These are phyloP conservation scores for Penaeus chinensis DNA, from an alignment of 1,140 invertebrate species.

Conservation along the genomic window DNA sequence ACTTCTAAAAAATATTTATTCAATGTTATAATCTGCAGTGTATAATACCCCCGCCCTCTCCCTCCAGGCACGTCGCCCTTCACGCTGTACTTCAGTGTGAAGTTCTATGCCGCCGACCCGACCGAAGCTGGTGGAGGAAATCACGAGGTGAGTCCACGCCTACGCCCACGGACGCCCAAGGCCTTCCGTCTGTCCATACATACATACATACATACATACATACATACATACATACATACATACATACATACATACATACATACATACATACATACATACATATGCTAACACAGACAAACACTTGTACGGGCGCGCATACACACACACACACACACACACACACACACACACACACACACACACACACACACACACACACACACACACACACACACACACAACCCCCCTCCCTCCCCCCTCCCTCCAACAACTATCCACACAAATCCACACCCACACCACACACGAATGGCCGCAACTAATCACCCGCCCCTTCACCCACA, in stretches of 20 bases:
- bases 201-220: neutral
- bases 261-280: too few species aligned
- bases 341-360: neutral
- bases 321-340: neutral
- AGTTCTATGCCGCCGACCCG: slow-evolving; percentile 98
- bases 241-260: slow-evolving; percentile 3
- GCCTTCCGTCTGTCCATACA: neutral
- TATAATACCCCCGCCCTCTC: slow-evolving; percentile 31
- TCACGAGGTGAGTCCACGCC: slow-evolving; percentile 80
- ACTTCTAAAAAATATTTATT: too few species aligned
- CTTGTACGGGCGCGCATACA: neutral
- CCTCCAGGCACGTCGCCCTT: slow-evolving; percentile 77
- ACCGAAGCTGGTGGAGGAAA: slow-evolving; percentile 94
- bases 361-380: neutral
- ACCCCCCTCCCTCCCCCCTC: neutral
- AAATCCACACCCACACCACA: too few species aligned
- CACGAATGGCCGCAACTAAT: too few species aligned
- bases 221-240: slow-evolving; percentile 14
- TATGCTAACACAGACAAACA: neutral
- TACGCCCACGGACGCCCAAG: too few species aligned
- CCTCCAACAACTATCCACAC: too few species aligned
- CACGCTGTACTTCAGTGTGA: slow-evolving; percentile 97
- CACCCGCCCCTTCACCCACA: too few species aligned
- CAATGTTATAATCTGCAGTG: too few species aligned
- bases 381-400: neutral